phyloP scores from a whole-genome alignment of 2,113 vertebrate genomes.

The Phocoena sinus region DNA sequence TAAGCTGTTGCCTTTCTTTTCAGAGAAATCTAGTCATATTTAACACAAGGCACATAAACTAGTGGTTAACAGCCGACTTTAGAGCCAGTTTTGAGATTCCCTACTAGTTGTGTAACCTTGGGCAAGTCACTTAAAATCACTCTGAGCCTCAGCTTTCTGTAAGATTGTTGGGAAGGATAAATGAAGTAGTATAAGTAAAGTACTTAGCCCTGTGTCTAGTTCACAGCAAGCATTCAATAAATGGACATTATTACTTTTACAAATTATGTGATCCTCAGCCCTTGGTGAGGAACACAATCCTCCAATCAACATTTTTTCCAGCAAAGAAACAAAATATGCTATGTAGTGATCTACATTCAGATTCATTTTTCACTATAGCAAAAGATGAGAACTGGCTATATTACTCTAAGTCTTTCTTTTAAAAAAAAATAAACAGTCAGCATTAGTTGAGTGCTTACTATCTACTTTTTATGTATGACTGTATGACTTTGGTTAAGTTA shows the following conservation, averaged over 20 bases:
- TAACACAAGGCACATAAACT: not conserved
- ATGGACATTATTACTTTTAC: not conserved
- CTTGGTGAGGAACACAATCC: not conserved
- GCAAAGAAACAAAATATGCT: slow-evolving; percentile 7
- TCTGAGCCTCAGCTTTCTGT: not conserved
- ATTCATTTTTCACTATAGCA: not conserved
- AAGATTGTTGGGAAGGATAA: not conserved
- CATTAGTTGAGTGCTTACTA: not conserved
- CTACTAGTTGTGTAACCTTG: not conserved
- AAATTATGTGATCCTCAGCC: not conserved
- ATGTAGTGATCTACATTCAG: not conserved
- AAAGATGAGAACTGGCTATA: not conserved
- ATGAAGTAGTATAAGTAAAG: not conserved
- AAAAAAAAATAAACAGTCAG: not conserved
- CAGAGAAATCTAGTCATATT: not conserved
- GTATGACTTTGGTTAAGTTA: not conserved
- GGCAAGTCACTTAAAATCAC: not conserved
- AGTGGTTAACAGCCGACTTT: not conserved
- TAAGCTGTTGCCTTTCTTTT: not conserved
- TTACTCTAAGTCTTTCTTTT: not conserved
- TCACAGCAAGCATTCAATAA: not conserved
- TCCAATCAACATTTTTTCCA: not conserved
- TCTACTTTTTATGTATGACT: not conserved
- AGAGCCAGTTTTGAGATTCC: not conserved
- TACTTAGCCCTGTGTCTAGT: not conserved